These are phyloP conservation scores for Pyrocoelia pectoralis DNA, from an alignment of 2,888 invertebrate genomes.

Conservation along the genomic window DNA sequence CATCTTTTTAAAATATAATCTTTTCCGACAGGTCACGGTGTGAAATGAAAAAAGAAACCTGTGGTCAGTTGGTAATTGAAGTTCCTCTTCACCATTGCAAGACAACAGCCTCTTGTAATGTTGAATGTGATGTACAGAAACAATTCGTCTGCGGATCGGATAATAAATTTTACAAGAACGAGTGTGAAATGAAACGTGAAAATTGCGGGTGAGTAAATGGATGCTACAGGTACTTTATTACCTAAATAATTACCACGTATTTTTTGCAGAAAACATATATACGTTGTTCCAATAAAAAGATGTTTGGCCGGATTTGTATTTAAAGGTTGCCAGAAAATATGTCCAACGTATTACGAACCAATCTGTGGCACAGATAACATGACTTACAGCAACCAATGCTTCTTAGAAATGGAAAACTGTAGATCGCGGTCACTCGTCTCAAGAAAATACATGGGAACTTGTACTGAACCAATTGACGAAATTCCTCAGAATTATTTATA, in stretches of 20 bases:
- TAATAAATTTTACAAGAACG: conserved; percentile 88
- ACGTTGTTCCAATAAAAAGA: conserved; percentile 88
- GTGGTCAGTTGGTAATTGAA: conserved; percentile 84
- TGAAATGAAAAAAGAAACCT: conserved; percentile 82
- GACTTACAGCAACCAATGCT: conserved; percentile 94
- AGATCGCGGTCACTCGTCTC: conserved; percentile 80
- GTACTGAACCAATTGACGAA: conserved; percentile 84
- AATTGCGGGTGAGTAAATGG: conserved; percentile 78
- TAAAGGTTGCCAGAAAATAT: conserved; percentile 86
- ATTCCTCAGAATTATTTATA: conserved; percentile 89
- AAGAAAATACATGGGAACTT: conserved; percentile 83
- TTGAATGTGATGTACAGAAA: conserved; percentile 74
- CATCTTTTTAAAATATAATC: neutral
- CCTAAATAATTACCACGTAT: neutral
- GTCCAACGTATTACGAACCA: conserved; percentile 86
- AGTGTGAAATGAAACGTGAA: conserved; percentile 90
- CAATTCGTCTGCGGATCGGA: conserved; percentile 90
- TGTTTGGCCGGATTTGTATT: conserved; percentile 87
- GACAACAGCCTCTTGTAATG: conserved; percentile 84
- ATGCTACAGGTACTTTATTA: neutral
- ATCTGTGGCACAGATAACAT: conserved; percentile 92
- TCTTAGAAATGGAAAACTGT: conserved; percentile 91
- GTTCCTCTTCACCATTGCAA: conserved; percentile 86
- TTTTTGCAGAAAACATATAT: conserved; percentile 80
- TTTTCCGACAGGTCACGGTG: conserved; percentile 73